Percentiles rank a stretch among this genome's conserved stretches.
phyloP scores from a whole-genome alignment of 2,888 invertebrate genomes.

The Agrochola lychnidis region DNA sequence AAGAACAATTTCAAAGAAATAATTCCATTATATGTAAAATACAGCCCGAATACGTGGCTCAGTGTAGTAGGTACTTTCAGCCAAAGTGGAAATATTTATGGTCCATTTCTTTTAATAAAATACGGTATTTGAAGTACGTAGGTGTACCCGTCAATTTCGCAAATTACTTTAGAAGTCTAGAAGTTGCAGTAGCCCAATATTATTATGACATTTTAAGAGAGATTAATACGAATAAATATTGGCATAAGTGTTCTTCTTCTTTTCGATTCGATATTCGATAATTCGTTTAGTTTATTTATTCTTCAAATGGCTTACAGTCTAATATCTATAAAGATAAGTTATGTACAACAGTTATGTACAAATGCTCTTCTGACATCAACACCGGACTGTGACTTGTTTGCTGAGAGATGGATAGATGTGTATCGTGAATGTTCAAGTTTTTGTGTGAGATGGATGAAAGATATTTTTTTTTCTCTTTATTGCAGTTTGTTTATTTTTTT shows the following conservation, averaged over 20 bases:
- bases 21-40: slow-evolving; percentile 64
- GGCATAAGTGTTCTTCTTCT: background rate
- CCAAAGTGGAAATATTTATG: slow-evolving; percentile 58
- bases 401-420: no score
- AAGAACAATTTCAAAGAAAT: slow-evolving; percentile 57
- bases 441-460: no score
- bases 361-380: no score
- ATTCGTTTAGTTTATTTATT: background rate
- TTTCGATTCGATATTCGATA: background rate
- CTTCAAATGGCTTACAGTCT: no score
- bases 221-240: background rate
- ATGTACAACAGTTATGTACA: no score
- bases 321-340: no score
- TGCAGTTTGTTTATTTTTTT: no score
- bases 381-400: no score
- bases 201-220: background rate
- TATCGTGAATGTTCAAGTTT: no score
- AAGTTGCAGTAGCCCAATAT: slow-evolving; percentile 10
- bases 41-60: slow-evolving; percentile 53
- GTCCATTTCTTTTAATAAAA: slow-evolving; percentile 64
- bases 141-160: slow-evolving; percentile 51
- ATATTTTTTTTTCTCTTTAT: no score
- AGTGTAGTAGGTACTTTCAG: slow-evolving; percentile 51
- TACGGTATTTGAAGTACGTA: slow-evolving; percentile 38
- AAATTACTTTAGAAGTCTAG: slow-evolving; percentile 55